Evolutionary conservation across 2,888 invertebrate genomes (phyloP), one percentile per base, ranked within the genome.

Genomic region (Ectobius pallidus): DNA sequence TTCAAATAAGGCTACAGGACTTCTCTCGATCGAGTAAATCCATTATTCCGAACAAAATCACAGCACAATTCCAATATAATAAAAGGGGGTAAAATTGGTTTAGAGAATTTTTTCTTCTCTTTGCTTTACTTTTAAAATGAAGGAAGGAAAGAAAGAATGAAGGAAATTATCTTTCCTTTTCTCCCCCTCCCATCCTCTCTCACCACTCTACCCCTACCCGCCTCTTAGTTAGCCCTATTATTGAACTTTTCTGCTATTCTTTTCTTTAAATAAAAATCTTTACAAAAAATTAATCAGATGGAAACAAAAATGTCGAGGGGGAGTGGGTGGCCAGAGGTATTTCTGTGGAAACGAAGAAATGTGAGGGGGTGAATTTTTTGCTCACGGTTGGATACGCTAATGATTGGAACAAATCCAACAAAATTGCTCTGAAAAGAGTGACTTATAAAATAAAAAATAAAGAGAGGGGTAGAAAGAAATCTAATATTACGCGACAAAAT

Each of bases 181-280:
- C 70, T 49, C 30, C 30, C 72, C 52, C 67, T 25, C 39, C 44
- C 44, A 16, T 25, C 63, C 34, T 58, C 34, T 7, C 39, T 16
- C 30, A 20, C 42, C 46, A 55, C 61, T 63, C 58, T 14, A 18
- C 49, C 67, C 63, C 63, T 20, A 7, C 20, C 65, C 70, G 46
- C 72, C 30, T 69, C 65, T 71, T 73, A 72, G 73, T 73, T 73
- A 73, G 70, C 71, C 71, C 62, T 72, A 71, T 73, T 72, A 75
- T 73, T 75, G 69, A 58, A 70, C 65, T 67, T 73, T 49, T 63
- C 65, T 71, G 46, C 72, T 62, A 61, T 73, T 70, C 70, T 70
- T 63, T 70, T 18, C 70, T 70, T 67, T 58, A 62, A 69, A 44
- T 69, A 58, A 73, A 73, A 72, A 72, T 67, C 61, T 61, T 69